These are phyloP conservation scores for Betta splendens DNA, from an alignment of 2,797 vertebrate genomes.

Conservation along the genomic window DNA sequence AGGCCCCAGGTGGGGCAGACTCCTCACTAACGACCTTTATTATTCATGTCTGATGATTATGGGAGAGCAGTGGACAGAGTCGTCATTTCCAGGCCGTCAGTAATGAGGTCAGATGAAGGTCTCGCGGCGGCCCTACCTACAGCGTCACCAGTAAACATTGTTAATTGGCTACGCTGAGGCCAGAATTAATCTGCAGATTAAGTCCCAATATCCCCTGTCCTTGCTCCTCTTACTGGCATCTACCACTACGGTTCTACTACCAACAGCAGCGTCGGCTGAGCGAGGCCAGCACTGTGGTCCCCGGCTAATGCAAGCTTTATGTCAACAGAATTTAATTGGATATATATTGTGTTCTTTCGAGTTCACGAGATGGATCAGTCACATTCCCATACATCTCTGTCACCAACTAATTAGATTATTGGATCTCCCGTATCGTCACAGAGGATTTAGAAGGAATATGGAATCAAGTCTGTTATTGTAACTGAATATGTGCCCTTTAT, in stretches of 20 bases:
- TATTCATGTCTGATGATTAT: slow-evolving; percentile 65
- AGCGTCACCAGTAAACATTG: slow-evolving; percentile 66
- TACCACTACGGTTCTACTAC: slow-evolving; percentile 63
- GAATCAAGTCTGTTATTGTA: slow-evolving; percentile 42
- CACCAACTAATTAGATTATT: slow-evolving; percentile 56
- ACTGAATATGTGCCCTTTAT: slow-evolving; percentile 32
- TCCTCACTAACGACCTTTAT: slow-evolving; percentile 66
- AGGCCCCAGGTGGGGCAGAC: slow-evolving; percentile 41
- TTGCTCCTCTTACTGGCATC: slow-evolving; percentile 38
- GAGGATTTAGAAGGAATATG: slow-evolving; percentile 46
- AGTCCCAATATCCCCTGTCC: slow-evolving; percentile 54
- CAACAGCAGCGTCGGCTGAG: slow-evolving; percentile 45
- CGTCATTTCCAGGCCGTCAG: slow-evolving; percentile 48
- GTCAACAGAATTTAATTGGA: slow-evolving; percentile 59
- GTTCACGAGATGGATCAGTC: slow-evolving; percentile 1
- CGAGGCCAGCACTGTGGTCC: slow-evolving; percentile 36
- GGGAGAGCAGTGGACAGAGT: slow-evolving; percentile 40
- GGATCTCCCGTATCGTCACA: slow-evolving; percentile 39
- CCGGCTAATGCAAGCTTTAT: slow-evolving; percentile 26
- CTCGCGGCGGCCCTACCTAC: slow-evolving; percentile 52
- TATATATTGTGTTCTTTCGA: slow-evolving; percentile 8
- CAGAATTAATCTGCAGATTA: slow-evolving; percentile 62
- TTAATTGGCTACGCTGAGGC: slow-evolving; percentile 70
- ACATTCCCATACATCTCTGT: slow-evolving; percentile 14
- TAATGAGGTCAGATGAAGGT: slow-evolving; percentile 73